These are phyloP conservation scores for Heliornis fulica DNA, from an alignment of 2,113 vertebrate genomes.

Conservation along the genomic window DNA sequence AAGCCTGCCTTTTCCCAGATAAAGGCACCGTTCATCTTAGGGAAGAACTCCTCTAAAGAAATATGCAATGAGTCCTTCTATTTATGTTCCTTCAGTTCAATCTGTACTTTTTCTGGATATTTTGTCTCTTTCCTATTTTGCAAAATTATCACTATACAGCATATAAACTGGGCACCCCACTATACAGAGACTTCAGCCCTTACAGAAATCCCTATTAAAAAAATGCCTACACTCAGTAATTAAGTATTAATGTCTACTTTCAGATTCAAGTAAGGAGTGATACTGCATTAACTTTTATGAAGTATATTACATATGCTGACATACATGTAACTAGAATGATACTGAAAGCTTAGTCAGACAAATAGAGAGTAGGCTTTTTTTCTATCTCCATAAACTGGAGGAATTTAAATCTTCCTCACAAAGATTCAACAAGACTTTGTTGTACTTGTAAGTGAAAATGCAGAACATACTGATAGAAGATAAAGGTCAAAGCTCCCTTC, in stretches of 20 bases:
- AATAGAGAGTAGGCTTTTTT: background rate
- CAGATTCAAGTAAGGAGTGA: background rate
- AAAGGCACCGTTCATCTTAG: background rate
- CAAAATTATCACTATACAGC: background rate
- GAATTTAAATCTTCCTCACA: background rate
- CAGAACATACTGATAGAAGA: background rate
- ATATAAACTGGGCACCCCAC: background rate
- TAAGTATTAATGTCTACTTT: background rate
- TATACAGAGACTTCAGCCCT: background rate
- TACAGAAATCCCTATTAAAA: background rate
- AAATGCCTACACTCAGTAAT: background rate
- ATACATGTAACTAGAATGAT: background rate
- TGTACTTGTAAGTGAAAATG: background rate
- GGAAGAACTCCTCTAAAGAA: background rate
- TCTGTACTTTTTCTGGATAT: background rate
- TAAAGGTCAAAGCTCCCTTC: conserved; percentile 11
- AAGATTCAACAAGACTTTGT: background rate
- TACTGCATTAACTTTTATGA: background rate
- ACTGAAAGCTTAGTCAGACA: background rate
- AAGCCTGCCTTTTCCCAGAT: background rate
- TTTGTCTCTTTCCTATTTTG: background rate
- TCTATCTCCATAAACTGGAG: background rate
- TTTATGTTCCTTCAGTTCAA: background rate
- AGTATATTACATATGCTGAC: background rate
- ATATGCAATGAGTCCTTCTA: background rate